Conservation (phyloP, 1,140 invertebrate genomes). For the Heterodera carotae region DNA sequence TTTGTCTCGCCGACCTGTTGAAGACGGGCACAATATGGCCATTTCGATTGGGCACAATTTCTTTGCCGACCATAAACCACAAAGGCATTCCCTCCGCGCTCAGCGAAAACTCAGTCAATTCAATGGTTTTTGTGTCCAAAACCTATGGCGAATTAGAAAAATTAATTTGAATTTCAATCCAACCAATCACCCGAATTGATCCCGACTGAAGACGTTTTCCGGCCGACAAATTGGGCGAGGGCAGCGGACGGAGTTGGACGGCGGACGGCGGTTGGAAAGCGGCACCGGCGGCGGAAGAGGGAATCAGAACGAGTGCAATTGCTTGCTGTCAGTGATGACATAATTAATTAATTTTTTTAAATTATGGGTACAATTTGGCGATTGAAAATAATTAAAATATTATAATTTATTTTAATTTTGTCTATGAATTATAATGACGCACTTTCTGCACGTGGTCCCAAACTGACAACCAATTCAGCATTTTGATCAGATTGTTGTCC, state of each 20-base stretch:
- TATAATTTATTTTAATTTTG: too few species aligned
- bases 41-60: slow-evolving; percentile 56
- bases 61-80: slow-evolving; percentile 65
- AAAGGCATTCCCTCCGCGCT: slow-evolving; percentile 47
- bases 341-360: not conserved
- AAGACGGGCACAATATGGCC: slow-evolving; percentile 62
- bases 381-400: not conserved
- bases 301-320: slow-evolving; percentile 40
- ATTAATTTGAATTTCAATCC: not conserved
- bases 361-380: not conserved
- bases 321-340: slow-evolving; percentile 37
- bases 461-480: slow-evolving; percentile 59
- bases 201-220: slow-evolving; percentile 21
- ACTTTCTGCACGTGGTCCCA: slow-evolving; percentile 54
- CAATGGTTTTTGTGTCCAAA: slow-evolving; percentile 62
- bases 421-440: too few species aligned
- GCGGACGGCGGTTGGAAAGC: slow-evolving; percentile 53
- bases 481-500: slow-evolving; percentile 44
- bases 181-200: slow-evolving; percentile 17
- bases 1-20: slow-evolving; percentile 45
- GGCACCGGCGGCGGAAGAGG: slow-evolving; percentile 39
- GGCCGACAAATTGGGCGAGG: not conserved
- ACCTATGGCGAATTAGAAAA: slow-evolving; percentile 37
- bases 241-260: slow-evolving; percentile 47
- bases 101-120: slow-evolving; percentile 54